phyloP scores from a whole-genome alignment of 1,140 invertebrate species.

The Tigriopus japonicus region DNA sequence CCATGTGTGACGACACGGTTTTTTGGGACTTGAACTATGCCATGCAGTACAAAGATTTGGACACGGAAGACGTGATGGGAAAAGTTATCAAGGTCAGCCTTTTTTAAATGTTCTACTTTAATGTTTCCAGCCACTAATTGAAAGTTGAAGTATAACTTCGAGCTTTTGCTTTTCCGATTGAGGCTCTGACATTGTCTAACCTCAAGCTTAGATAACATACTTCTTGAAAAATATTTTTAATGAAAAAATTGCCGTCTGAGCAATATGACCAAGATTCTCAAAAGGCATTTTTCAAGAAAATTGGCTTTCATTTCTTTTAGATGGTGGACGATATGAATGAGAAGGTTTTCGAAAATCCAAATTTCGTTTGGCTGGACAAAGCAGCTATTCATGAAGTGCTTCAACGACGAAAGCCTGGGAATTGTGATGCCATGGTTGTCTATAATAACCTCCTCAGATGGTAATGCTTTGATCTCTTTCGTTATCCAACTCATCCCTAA shows the following conservation, averaged over 20 bases:
- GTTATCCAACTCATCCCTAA: neutral
- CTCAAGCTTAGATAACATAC: neutral
- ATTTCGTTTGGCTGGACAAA: slow-evolving; percentile 14
- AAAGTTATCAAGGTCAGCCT: slow-evolving; percentile 2
- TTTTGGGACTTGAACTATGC: slow-evolving; percentile 14
- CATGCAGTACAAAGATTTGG: slow-evolving; percentile 6
- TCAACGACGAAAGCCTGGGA: neutral
- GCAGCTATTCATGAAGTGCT: neutral
- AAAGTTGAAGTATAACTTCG: too few species aligned
- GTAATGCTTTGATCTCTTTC: neutral
- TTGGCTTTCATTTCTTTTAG: neutral
- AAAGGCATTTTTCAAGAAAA: too few species aligned
- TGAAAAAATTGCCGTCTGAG: too few species aligned
- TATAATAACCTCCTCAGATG: slow-evolving; percentile 5
- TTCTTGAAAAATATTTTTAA: neutral
- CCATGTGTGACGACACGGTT: slow-evolving; percentile 14
- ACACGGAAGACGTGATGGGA: neutral
- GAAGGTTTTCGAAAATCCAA: slow-evolving; percentile 9
- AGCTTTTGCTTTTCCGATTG: too few species aligned
- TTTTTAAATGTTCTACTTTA: too few species aligned
- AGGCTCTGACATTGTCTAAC: too few species aligned
- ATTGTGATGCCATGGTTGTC: slow-evolving; percentile 5
- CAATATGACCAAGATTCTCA: too few species aligned
- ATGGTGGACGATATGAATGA: slow-evolving; percentile 7
- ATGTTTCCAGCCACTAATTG: too few species aligned